Evolutionary conservation across 1,140 invertebrate genomes (phyloP), one percentile per base, ranked within the genome.

Genomic region (Pseudomyrmex sp.): DNA sequence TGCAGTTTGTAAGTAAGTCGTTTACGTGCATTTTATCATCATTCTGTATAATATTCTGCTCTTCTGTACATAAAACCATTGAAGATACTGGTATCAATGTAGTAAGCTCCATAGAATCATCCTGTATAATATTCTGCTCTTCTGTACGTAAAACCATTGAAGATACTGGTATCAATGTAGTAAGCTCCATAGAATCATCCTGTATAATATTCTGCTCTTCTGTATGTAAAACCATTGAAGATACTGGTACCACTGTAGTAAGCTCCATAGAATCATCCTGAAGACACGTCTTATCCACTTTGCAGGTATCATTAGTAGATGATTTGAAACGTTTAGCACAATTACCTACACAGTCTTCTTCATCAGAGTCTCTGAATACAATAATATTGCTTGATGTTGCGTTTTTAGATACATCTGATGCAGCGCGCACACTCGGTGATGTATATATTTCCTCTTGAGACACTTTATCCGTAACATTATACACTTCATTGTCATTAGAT

Each of bases 71-170:
- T n/a, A n/a, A n/a, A n/a, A n/a, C n/a, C n/a, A n/a, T n/a, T n/a
- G n/a, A n/a, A n/a, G n/a, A n/a, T n/a, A 8, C 35, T 50, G 61
- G 69, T 48, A 85, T 26, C 8, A 48, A 44, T 66, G 76, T 26
- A 35, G 77, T 86, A 12, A 85, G 56, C 1, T 86, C 82, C 70
- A 84, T 85, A 66, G 56, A 61, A 0, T 12, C 15, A 75, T 83
- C 18, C 18, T 85, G 52, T 1, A 35, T 66, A 84, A 56, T 54
- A 59, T 82, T 52, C 26, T 15, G 13, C 1, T 72, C 1, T 50
- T 58, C 8, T 23, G 2, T 7, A 56, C 56, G n/a, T 26, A 15
- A 58, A n/a, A 58, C 9, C 59, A n/a, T 2, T 48, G 46, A 83
- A 75, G 0, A 50, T 44, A 9, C 35, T 50, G 61, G 69, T 35